Evolutionary conservation across 2,797 vertebrate genomes (phyloP), one percentile per base, ranked within the genome.

Genomic region (Yasuhikotakia modesta): DNA sequence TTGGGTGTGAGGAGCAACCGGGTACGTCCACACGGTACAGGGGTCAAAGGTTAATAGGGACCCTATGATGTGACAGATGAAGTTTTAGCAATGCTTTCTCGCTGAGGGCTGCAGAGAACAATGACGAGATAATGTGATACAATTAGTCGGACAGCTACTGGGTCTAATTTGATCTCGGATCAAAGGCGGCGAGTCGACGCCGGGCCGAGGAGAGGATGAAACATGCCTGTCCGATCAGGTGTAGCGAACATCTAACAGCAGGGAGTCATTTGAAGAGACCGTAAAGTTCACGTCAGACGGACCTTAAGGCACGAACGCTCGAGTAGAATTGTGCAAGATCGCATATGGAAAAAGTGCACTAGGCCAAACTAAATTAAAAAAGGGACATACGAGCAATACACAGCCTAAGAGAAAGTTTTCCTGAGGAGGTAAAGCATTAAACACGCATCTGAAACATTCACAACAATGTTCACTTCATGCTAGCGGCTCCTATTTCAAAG

Each of bases 21-120:
- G 90, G 90, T 93, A 91, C 90, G 86, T 90, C 91, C 92, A 93
- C 94, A 96, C 90, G 92, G 91, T 94, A 94, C 90, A 87, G 81
- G 89, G 95, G 94, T 96, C 93, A 95, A 88, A 93, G 96, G 95
- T 97, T 96, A 97, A 97, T 95, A 95, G 94, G 95, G 91, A 94
- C 90, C 93, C 93, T 96, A 93, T 95, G 93, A 95, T 92, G 92
- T 93, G 94, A 94, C 89, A 91, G 95, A 96, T 96, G 95, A 96
- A 95, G 96, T 95, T 96, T 95, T 92, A 92, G 93, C 91, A 95
- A 94, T 90, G 93, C 94, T 97, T 96, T 91, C 91, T 92, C 86
- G 88, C 89, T 68, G 81, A 93, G 91, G 87, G 92, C 93, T 92
- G 88, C 91, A 87, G 87, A 83, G 87, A 91, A 95, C 92, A 95